Evolutionary conservation across 1,140 invertebrate species (phyloP), one percentile per base, ranked within the genome.

Genomic region (Halictus rubicundus): DNA sequence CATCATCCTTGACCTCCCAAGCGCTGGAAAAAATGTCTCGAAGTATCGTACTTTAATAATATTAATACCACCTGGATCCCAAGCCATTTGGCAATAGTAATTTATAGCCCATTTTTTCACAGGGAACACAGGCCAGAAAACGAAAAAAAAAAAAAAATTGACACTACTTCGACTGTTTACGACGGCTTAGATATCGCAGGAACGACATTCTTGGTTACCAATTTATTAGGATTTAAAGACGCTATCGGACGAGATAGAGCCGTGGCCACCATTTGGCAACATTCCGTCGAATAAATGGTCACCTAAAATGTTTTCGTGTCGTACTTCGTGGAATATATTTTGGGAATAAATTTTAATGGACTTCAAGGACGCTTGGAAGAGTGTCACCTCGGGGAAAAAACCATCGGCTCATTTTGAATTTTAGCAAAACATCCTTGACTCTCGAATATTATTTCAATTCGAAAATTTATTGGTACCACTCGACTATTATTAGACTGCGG

Each of bases 1-100:
- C 49, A 74, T 79, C 71, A 79, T 79, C 71, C 78, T 79, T 79
- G 78, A 79, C 78, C 78, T 64, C 71, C 3, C 37, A 37, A 12
- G 2, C 21, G 10, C 7, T 19, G 25, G 5, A 5, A 25, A 78
- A 60, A 77, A 78, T 78, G 21, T 32, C 46, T n/a, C 32, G 7
- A 8, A 54, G 76, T 78, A 78, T 68, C 76, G 76, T 78, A 72
- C 49, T 46, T 25, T 68, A 32, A 21, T 21, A 7, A 19, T 23
- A 16, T 23, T 39, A 78, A 78, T 21, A 9, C 60, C 21, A 12
- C 9, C 60, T 10, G 27, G 19, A 25, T 37, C 14, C 25, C 46
- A 4, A 23, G 25, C n/a, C 49, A 12, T 78, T 64, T 27, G 23
- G n/a, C 39, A 27, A 60, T 21, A 25, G 6, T 39, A 79, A 79